Evolutionary conservation across 2,113 vertebrate genomes (phyloP).

Genomic region (Apaloderma vittatum): DNA sequence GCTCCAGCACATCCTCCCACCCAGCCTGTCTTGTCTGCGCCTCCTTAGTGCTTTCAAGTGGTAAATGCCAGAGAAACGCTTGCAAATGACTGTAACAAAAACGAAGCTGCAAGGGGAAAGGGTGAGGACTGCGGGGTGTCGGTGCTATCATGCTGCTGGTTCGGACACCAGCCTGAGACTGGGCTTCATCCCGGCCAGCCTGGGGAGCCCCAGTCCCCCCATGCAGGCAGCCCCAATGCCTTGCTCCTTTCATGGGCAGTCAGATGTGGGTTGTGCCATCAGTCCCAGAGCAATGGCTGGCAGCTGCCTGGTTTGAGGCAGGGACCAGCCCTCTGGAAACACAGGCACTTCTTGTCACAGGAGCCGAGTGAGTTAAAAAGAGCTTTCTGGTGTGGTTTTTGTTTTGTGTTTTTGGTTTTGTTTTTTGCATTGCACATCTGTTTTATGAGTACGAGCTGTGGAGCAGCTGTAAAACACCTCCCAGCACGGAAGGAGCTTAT

Average conservation of each 20-base stretch:
- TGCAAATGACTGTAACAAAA: background rate
- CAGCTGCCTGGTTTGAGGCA: background rate
- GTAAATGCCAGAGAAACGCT: background rate
- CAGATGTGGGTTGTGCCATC: background rate
- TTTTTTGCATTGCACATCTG: background rate
- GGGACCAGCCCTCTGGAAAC: background rate
- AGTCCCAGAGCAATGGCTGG: accelerated
- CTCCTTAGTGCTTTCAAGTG: background rate
- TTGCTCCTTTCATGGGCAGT: background rate
- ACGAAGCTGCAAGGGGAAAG: background rate
- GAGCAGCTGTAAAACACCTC: background rate
- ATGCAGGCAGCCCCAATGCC: background rate
- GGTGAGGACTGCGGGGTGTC: background rate
- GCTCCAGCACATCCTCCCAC: constrained; percentile 2
- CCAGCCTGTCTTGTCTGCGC: background rate
- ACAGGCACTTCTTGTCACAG: background rate
- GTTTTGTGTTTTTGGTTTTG: background rate
- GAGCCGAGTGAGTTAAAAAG: background rate
- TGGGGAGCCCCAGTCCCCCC: background rate
- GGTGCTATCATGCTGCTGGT: background rate
- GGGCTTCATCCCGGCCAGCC: background rate
- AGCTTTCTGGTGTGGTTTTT: background rate
- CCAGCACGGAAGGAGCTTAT: background rate
- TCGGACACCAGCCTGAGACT: background rate
- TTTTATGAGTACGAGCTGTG: background rate